Evolutionary conservation across 2,113 vertebrate genomes (phyloP).

Genomic region (Poicephalus meyeri): DNA sequence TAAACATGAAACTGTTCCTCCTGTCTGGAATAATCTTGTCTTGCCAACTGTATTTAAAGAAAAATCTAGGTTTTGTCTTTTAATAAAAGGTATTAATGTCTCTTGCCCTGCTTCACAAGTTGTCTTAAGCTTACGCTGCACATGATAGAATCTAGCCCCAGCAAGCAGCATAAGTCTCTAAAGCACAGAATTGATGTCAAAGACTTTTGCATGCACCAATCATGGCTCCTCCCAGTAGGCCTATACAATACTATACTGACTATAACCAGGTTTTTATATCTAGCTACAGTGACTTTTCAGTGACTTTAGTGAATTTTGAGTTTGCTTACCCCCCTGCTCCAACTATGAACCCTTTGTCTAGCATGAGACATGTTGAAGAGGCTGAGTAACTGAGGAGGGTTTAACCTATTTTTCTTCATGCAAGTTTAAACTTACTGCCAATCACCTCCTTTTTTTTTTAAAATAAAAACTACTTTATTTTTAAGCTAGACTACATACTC

Average conservation of each 20-base stretch:
- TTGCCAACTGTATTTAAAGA: neutral
- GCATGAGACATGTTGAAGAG: neutral
- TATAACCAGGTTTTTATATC: neutral
- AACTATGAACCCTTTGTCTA: neutral
- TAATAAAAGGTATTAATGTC: neutral
- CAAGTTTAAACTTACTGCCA: neutral
- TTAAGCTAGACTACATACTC: neutral
- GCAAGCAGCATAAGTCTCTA: neutral
- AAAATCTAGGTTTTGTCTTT: neutral
- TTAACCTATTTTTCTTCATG: neutral
- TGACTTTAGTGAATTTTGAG: neutral
- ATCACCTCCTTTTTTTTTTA: neutral
- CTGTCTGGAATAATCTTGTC: neutral
- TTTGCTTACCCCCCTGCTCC: neutral
- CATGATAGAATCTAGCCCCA: neutral
- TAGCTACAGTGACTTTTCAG: neutral
- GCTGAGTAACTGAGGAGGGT: accelerated
- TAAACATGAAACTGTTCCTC: neutral
- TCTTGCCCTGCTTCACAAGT: neutral
- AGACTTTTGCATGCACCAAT: neutral
- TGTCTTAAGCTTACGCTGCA: neutral
- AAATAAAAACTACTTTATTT: neutral
- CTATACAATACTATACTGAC: neutral
- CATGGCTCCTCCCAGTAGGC: neutral
- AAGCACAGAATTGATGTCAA: neutral